Base-by-base conservation (phyloP, 2,797 vertebrate genomes). In the Myotis planiceps region DNA sequence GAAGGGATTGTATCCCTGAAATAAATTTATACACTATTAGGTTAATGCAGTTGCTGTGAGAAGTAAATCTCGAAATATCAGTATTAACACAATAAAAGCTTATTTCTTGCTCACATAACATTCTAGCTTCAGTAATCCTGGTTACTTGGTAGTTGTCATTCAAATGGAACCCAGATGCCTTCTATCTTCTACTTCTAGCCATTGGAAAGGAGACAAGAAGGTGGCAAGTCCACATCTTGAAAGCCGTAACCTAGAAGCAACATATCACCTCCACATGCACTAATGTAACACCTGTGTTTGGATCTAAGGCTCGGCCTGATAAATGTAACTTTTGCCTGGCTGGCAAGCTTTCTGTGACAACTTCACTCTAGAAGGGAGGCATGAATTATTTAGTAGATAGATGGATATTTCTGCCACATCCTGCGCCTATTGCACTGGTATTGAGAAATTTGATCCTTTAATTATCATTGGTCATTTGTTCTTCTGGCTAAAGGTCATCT, bases 311-410 rank as follows among this genome's bases (percentile, higher is more conserved):
- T 84, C 25, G 18, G 4, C 9, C 42, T 23, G 12, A 51, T 74
- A 81, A 93, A 42, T 32, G 5, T 32, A 25, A 51, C 25, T 92
- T 90, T 92, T 94, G 45, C 32, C 34, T 60, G 16, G 29, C 9
- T 25, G 37, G 13, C 23, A 49, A 85, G 21, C 19, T 51, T 76
- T 53, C 34, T 45, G 19, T 32, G 27, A 4, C 32, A 34, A 27
- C 12, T 82, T 94, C 42, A 45, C 39, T 94, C 27, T 29, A 78
- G 60, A 75, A 51, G 8, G 21, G 8, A 76, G 53, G 29, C 5
- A 75, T 55, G 55, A 86, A 71, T 96, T 93, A 90, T 94, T 91
- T 71, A 94, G 47, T 39, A 19, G 34, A 45, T 9, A 75, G 39
- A 49, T 12, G 39, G 9, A 45, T 21, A 60, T 80, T 81, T 86